Evolutionary conservation across 2,113 vertebrate species (phyloP).

Genomic region (Tympanuchus pallidicinctus): DNA sequence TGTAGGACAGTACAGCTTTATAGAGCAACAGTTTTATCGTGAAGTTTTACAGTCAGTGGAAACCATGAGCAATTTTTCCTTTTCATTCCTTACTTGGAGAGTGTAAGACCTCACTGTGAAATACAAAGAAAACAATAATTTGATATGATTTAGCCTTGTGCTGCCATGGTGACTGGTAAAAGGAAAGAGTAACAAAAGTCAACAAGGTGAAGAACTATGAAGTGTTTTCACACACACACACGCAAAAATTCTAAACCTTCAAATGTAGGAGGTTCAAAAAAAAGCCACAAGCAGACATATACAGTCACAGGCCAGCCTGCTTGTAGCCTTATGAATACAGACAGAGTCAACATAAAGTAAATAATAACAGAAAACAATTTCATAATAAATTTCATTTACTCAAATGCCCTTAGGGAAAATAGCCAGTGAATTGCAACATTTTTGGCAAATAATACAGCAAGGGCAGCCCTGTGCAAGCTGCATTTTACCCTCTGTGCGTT

Average conservation of each 20-base stretch:
- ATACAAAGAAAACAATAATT: background rate
- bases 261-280: background rate
- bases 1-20: background rate
- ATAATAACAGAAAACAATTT: background rate
- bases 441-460: background rate
- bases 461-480: background rate
- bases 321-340: background rate
- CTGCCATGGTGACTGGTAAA: background rate
- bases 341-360: background rate
- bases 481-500: background rate
- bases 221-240: background rate
- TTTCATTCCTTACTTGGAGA: background rate
- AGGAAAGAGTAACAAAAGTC: background rate
- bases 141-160: background rate
- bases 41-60: background rate
- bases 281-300: background rate
- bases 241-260: background rate
- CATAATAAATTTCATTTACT: background rate
- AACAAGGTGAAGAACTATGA: background rate
- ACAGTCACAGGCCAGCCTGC: background rate
- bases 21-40: background rate
- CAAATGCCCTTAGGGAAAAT: background rate
- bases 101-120: background rate
- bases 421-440: background rate
- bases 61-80: background rate